A percentile compares a stretch with the other conserved stretches of the same genome.
Conservation (phyloP, 2,888 invertebrate species). For the Hemaris fuciformis region DNA sequence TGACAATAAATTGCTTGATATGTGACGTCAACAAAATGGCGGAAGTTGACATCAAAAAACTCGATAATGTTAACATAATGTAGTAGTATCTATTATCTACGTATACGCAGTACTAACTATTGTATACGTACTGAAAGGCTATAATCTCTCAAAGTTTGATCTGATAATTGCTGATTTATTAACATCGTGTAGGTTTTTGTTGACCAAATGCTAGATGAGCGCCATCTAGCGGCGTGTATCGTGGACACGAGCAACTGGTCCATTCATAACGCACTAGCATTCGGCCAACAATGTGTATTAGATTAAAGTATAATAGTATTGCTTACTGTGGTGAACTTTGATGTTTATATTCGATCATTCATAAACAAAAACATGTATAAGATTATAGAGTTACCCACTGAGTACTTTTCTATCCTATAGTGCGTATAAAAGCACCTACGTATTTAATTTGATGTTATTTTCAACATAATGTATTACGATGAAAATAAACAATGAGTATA, state of each 20-base stretch:
- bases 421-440: neutral
- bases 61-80: neutral
- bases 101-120: neutral
- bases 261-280: neutral
- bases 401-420: neutral
- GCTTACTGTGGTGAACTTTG: neutral
- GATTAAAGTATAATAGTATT: neutral
- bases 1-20: no score
- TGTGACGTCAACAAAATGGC: no score
- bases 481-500: constrained; percentile 4
- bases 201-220: neutral
- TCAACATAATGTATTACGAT: neutral
- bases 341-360: neutral
- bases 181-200: neutral
- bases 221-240: neutral
- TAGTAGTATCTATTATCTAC: no score
- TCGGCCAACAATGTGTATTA: neutral
- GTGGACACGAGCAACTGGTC: neutral
- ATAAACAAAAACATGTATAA: neutral
- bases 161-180: neutral
- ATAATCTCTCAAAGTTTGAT: neutral
- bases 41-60: neutral
- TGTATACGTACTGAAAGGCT: neutral
- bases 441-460: neutral
- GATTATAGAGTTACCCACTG: neutral